phyloP scores from a whole-genome alignment of 2,113 vertebrate species.

The Riparia riparia region DNA sequence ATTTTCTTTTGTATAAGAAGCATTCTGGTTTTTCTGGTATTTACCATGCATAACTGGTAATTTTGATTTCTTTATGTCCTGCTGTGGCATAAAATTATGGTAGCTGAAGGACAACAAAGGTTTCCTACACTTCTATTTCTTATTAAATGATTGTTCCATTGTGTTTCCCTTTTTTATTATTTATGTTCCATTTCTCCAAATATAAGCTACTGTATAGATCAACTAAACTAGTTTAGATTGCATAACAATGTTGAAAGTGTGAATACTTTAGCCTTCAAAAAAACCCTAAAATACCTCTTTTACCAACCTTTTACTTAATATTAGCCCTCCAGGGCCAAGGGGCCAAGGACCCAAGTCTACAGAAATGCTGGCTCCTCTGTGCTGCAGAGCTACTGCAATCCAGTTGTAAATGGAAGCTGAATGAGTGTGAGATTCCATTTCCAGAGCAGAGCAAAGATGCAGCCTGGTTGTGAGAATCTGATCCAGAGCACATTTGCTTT shows the following conservation, averaged over 20 bases:
- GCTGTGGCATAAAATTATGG: background rate
- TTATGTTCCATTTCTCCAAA: background rate
- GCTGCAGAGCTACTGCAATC: background rate
- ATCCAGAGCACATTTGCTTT: background rate
- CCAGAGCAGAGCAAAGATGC: background rate
- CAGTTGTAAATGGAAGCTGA: background rate
- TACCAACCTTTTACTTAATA: background rate
- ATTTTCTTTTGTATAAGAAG: background rate
- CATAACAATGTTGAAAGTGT: background rate
- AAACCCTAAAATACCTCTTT: background rate
- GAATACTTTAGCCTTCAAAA: background rate
- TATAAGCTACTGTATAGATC: background rate
- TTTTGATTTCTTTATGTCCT: constrained; percentile 9
- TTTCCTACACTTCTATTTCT: background rate
- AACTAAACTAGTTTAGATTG: background rate
- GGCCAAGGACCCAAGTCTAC: background rate
- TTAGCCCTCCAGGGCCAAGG: background rate
- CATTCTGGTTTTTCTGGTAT: background rate
- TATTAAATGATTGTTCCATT: background rate
- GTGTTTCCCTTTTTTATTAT: background rate
- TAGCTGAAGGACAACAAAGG: background rate
- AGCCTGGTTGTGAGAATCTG: background rate
- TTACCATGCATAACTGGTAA: background rate
- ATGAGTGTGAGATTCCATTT: background rate
- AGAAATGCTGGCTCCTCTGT: background rate